These are phyloP conservation scores for Criorhina ranunculi DNA, from an alignment of 2,888 invertebrate species.

Conservation along the genomic window DNA sequence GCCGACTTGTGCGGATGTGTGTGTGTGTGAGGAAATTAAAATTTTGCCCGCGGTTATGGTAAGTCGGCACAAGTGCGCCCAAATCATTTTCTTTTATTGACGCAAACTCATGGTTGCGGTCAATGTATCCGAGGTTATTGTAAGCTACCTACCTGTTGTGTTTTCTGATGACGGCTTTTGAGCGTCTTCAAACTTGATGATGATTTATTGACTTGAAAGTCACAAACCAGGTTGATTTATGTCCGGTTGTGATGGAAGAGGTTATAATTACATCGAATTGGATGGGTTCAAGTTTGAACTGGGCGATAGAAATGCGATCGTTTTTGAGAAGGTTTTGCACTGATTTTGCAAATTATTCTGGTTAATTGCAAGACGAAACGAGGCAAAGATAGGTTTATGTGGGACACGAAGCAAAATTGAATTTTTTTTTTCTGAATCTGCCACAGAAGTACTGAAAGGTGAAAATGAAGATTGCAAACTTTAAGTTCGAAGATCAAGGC, in stretches of 20 bases:
- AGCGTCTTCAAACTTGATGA: not conserved
- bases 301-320: not conserved
- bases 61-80: not conserved
- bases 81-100: slow-evolving; percentile 32
- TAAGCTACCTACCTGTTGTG: not conserved
- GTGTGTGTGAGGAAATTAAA: slow-evolving; percentile 6
- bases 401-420: too few species aligned
- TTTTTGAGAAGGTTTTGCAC: not conserved
- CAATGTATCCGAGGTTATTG: slow-evolving; percentile 8
- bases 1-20: too few species aligned
- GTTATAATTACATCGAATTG: slow-evolving; percentile 10
- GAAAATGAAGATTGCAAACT: too few species aligned
- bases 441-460: too few species aligned
- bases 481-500: too few species aligned
- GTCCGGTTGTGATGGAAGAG: slow-evolving; percentile 9
- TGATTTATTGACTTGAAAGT: slow-evolving; percentile 43
- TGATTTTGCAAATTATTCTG: not conserved
- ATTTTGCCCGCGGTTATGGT: not conserved
- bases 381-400: too few species aligned
- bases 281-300: not conserved
- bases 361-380: too few species aligned
- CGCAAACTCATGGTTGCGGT: slow-evolving; percentile 18
- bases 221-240: slow-evolving; percentile 17
- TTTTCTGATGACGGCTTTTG: not conserved
- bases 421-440: too few species aligned